Evolutionary conservation across 2,888 invertebrate genomes (phyloP).

Genomic region (Campaea margaritaria): DNA sequence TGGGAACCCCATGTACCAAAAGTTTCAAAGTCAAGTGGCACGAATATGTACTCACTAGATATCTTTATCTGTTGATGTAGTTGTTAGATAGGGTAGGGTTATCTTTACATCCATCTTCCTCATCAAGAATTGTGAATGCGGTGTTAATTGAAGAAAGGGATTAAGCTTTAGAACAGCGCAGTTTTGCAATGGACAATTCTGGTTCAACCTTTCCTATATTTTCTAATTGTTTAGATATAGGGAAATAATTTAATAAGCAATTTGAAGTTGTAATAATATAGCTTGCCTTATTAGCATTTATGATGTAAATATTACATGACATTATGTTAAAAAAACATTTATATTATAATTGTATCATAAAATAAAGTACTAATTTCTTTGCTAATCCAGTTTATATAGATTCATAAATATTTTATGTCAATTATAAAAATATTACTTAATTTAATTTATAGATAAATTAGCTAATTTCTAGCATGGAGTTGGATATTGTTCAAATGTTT

Average conservation of each 20-base stretch:
- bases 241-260: not conserved
- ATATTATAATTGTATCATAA: not conserved
- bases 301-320: constrained; percentile 10
- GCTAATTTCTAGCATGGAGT: not conserved
- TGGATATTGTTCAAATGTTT: constrained; percentile 6
- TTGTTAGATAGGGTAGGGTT: no score
- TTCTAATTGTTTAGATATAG: not conserved
- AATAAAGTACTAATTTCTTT: not conserved
- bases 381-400: not conserved
- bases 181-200: no score
- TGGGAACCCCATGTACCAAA: no score
- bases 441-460: not conserved
- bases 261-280: constrained; percentile 6
- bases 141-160: no score
- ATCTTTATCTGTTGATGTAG: no score
- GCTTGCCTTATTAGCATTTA: constrained; percentile 21
- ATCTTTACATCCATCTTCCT: no score
- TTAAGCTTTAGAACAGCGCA: no score
- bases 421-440: not conserved
- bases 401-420: not conserved
- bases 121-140: no score
- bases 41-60: no score
- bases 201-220: no score
- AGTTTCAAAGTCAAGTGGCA: no score
- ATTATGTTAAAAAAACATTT: not conserved